phyloP scores from a whole-genome alignment of 2,113 vertebrate genomes.

The Thunnus thynnus region DNA sequence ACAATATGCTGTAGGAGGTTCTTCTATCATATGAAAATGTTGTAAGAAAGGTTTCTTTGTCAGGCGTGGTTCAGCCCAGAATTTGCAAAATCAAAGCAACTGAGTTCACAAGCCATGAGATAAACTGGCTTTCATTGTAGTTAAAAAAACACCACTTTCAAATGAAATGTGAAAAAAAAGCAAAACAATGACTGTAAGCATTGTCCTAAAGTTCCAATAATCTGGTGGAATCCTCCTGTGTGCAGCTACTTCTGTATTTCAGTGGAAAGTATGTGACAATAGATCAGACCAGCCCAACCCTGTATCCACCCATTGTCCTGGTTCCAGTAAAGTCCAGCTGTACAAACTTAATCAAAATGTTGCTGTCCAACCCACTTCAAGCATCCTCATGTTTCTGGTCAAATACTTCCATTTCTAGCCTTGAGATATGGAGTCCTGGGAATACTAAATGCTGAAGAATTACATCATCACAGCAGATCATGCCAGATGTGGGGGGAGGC shows the following conservation, averaged over 20 bases:
- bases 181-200: neutral
- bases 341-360: slow-evolving; percentile 50
- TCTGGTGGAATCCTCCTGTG: neutral
- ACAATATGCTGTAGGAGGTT: slow-evolving; percentile 22
- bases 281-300: slow-evolving; percentile 33
- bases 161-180: neutral
- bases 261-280: slow-evolving; percentile 21
- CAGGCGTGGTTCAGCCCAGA: neutral
- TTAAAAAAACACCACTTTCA: neutral
- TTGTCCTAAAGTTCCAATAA: neutral
- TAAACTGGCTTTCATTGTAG: neutral
- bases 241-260: slow-evolving; percentile 14
- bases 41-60: slow-evolving; percentile 16
- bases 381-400: slow-evolving; percentile 20
- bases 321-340: slow-evolving; percentile 54
- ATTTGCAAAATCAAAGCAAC: slow-evolving; percentile 1
- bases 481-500: slow-evolving; percentile 41
- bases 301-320: slow-evolving; percentile 40
- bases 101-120: neutral
- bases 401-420: slow-evolving; percentile 23
- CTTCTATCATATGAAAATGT: slow-evolving; percentile 11
- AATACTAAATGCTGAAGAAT: slow-evolving; percentile 28
- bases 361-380: slow-evolving; percentile 38
- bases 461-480: slow-evolving; percentile 27
- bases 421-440: slow-evolving; percentile 26